A percentile compares a stretch with the other conserved stretches of the same genome.
Conservation (phyloP, 2,888 invertebrate genomes). For the Cephus sareptanus region DNA sequence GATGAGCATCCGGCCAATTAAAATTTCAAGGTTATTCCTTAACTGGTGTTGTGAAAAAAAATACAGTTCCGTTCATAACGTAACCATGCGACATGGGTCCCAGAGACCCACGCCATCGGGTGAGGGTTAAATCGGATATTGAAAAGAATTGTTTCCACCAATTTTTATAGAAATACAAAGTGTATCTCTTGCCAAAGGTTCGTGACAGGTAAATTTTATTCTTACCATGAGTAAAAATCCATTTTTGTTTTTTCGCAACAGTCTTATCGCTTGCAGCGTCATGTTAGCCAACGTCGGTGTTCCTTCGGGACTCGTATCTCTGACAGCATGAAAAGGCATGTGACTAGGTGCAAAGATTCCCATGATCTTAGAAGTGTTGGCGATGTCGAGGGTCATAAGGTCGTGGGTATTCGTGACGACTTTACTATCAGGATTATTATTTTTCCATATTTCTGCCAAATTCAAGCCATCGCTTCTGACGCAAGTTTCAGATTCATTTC, state of each 20-base stretch:
- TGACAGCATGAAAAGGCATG: slow-evolving; percentile 69
- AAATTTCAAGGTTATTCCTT: not conserved
- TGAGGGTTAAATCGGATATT: not conserved
- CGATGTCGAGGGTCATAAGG: slow-evolving; percentile 62
- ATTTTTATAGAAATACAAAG: not conserved
- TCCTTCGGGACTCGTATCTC: slow-evolving; percentile 58
- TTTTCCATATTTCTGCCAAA: slow-evolving; percentile 70
- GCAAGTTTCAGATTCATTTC: slow-evolving; percentile 62
- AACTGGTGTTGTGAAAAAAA: too few relatives aligned
- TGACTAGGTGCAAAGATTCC: slow-evolving; percentile 72
- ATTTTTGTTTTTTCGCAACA: slow-evolving; percentile 65
- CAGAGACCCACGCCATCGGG: too few relatives aligned
- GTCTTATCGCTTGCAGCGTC: slow-evolving; percentile 70
- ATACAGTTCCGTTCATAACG: too few relatives aligned
- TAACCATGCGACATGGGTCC: too few relatives aligned
- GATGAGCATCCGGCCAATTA: slow-evolving; percentile 35
- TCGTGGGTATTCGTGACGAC: slow-evolving; percentile 64
- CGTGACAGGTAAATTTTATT: not conserved
- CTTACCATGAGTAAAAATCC: slow-evolving; percentile 71
- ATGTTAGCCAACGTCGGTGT: slow-evolving; percentile 72
- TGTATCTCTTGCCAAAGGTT: not conserved
- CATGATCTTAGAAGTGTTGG: slow-evolving; percentile 66
- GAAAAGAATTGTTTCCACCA: not conserved
- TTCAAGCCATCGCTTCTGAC: slow-evolving; percentile 69
- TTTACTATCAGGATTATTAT: slow-evolving; percentile 58